These are phyloP conservation scores for Syndactyla subalaris DNA, from an alignment of 2,797 vertebrate species.

Conservation along the genomic window DNA sequence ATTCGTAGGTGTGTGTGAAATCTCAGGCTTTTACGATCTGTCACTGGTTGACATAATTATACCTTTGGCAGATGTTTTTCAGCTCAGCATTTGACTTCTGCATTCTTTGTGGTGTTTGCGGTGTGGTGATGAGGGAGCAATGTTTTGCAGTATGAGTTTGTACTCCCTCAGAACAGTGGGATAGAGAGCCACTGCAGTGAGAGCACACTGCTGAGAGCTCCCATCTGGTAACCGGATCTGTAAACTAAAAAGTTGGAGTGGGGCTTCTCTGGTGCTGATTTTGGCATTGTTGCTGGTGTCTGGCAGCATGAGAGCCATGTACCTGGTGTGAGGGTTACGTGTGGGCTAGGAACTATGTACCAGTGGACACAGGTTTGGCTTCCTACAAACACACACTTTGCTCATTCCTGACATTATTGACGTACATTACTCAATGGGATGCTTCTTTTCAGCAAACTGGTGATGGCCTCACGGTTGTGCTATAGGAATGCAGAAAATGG, in stretches of 20 bases:
- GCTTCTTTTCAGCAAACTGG: not conserved
- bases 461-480: not conserved
- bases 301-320: not conserved
- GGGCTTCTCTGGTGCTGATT: not conserved
- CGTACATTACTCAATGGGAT: accelerated
- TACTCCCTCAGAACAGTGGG: not conserved
- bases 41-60: not conserved
- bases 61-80: not conserved
- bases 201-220: not conserved
- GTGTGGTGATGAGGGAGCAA: not conserved
- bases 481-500: not conserved
- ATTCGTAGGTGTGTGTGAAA: not conserved
- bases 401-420: not conserved
- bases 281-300: not conserved
- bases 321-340: not conserved
- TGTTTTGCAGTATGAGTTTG: not conserved
- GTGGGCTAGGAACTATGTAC: not conserved
- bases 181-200: not conserved
- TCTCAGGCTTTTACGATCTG: not conserved
- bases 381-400: not conserved
- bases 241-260: not conserved
- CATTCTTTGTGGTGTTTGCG: not conserved
- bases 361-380: not conserved
- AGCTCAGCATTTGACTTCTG: not conserved
- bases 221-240: no score